A percentile compares a stretch with the other conserved stretches of the same genome.
Conservation (phyloP, 2,797 vertebrate genomes). For the Gambusia yucatana region DNA sequence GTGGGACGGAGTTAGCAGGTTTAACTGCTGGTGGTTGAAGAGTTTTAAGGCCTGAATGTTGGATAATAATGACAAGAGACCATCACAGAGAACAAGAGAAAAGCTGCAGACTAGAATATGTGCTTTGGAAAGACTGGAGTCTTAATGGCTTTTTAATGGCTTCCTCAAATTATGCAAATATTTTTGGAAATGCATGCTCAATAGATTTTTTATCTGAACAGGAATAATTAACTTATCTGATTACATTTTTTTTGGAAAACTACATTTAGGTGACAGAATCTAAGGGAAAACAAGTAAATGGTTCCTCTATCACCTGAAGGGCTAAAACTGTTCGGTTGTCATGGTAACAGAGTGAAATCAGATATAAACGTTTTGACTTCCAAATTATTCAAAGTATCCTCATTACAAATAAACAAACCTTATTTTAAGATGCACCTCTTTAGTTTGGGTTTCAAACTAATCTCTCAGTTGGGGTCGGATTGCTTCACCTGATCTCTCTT, state of each 20-base stretch:
- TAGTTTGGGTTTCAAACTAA: not conserved
- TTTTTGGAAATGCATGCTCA: constrained; percentile 13
- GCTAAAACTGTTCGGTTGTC: not conserved
- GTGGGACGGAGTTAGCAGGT: not conserved
- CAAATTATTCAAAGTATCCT: not conserved
- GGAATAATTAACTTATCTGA: constrained; percentile 11
- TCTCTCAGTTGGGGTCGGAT: not conserved
- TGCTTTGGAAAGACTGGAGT: constrained; percentile 17
- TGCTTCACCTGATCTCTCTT: not conserved
- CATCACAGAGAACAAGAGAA: constrained; percentile 61
- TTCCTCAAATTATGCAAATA: constrained; percentile 15
- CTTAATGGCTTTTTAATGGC: constrained; percentile 22
- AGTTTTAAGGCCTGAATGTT: constrained; percentile 9
- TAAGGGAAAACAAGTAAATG: not conserved
- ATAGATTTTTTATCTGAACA: constrained; percentile 9
- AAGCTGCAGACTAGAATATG: constrained; percentile 10
- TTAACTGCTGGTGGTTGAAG: constrained; percentile 12
- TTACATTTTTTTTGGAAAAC: constrained; percentile 8
- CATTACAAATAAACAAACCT: not conserved
- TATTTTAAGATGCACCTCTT: not conserved
- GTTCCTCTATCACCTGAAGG: constrained; percentile 16
- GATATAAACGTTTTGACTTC: not conserved
- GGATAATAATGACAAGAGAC: constrained; percentile 60
- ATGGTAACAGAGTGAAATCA: not conserved
- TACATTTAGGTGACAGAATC: not conserved